Percentiles rank a stretch among this genome's conserved stretches.
phyloP scores from a whole-genome alignment of 2,797 vertebrate genomes.

The Ateles fusciceps region DNA sequence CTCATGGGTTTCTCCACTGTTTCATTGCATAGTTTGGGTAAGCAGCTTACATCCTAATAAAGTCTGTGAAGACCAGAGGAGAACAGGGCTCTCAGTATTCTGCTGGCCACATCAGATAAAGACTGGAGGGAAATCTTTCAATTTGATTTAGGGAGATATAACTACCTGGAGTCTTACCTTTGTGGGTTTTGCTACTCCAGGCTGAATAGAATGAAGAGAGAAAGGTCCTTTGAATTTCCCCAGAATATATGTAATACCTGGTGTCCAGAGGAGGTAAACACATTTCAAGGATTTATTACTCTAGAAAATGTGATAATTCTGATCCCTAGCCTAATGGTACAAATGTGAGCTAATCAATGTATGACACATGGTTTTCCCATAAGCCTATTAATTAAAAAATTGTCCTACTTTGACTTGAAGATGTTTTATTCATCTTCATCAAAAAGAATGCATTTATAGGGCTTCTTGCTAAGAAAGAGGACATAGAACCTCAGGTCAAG shows the following conservation, averaged over 20 bases:
- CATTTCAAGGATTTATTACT: neutral
- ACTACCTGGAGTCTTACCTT: neutral
- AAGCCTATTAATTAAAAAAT: neutral
- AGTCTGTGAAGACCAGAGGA: neutral
- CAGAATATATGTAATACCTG: neutral
- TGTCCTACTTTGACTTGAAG: neutral
- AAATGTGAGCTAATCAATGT: too few species aligned
- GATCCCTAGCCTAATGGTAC: too few species aligned
- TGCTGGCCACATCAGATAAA: fast-evolving
- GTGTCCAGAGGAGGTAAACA: neutral
- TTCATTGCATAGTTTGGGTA: neutral
- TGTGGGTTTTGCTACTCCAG: neutral
- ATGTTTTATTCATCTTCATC: neutral
- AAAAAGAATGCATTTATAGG: neutral
- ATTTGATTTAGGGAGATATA: fast-evolving
- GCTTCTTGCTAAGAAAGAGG: neutral
- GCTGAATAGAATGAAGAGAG: neutral
- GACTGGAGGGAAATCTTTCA: fast-evolving
- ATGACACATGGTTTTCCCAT: fast-evolving
- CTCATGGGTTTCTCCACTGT: neutral
- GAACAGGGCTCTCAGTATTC: neutral
- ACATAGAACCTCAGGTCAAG: neutral
- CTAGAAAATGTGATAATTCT: neutral
- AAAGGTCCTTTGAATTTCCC: neutral
- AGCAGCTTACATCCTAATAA: too few species aligned